Evolutionary conservation across 2,113 vertebrate species (phyloP).

Genomic region (Condylura cristata): DNA sequence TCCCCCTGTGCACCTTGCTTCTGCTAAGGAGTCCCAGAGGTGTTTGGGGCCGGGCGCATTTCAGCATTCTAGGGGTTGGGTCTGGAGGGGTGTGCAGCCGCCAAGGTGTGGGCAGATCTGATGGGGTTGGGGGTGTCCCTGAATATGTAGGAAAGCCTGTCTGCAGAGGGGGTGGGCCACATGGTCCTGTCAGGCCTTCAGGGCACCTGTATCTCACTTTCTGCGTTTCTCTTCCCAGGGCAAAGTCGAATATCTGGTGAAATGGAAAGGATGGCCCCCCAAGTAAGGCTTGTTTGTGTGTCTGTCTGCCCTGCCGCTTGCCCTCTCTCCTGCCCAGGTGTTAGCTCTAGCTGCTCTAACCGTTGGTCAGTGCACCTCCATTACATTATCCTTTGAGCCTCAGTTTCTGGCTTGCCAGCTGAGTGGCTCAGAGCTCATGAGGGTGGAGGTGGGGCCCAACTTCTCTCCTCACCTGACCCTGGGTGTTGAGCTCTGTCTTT

Average conservation of each 20-base stretch:
- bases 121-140: neutral
- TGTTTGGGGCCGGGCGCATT: neutral
- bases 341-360: neutral
- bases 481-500: neutral
- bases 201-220: conserved; percentile 42
- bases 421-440: neutral
- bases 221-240: conserved; percentile 87
- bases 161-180: neutral
- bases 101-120: neutral
- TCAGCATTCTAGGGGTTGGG: neutral
- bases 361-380: neutral
- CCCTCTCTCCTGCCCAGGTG: neutral
- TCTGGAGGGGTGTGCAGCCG: neutral
- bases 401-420: neutral
- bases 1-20: neutral
- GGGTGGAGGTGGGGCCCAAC: neutral
- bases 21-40: neutral
- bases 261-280: conserved; percentile 99
- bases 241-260: conserved; percentile 98
- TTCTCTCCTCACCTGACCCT: neutral
- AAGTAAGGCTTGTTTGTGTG: conserved; percentile 91
- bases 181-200: too few relatives aligned
- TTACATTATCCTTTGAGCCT: neutral
- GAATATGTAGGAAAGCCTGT: neutral
- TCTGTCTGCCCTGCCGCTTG: neutral